Evolutionary conservation across 2,797 vertebrate genomes (phyloP), one percentile per base, ranked within the genome.

Genomic region (Intellagama lesueurii): DNA sequence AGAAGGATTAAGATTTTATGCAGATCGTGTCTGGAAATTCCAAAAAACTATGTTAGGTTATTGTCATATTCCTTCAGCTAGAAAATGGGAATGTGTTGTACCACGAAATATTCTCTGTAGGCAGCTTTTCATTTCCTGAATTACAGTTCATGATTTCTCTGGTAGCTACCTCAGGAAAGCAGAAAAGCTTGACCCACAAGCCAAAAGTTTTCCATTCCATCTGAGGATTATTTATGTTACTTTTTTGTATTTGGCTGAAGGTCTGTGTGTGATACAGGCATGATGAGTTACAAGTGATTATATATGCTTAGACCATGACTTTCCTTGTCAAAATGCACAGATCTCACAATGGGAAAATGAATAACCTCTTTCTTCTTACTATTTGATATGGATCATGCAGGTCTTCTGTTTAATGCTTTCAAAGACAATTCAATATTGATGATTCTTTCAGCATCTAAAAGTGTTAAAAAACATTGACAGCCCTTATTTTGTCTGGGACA

Each of bases 121-220:
- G 8, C 49, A 64, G 30, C 7, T 79, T 79, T 47, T 72, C n/a
- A 64, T 28, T 19, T 60, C n/a, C 60, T 80, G 32, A 49, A n/a
- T 4, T 64, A 79, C 73, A 44, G 26, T 88, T 82, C 70, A 72
- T 80, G 28, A 11, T 73, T 85, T 80, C 49, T 66, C 56, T 88
- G n/a, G 14, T 30, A 56, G 14, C 35, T 77, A 68, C 44, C 6
- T 66, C 12, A 70, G 60, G 14, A 44, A 47, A 66, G n/a, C 40
- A 72, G 26, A 75, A 35, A 70, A 72, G 24, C 17, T 44, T 44
- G 69, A 17, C 81, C 73, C 77, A 47, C 40, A 75, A 56, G 24
- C n/a, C 30, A 75, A 49, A 81, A 49, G 24, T 52, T 86, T 22
- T 7, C 56, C 40, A 35, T 8, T 81, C 3, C 64, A 9, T 77